phyloP scores from a whole-genome alignment of 2,888 invertebrate species.

The Branchipolynoe longqiensis region DNA sequence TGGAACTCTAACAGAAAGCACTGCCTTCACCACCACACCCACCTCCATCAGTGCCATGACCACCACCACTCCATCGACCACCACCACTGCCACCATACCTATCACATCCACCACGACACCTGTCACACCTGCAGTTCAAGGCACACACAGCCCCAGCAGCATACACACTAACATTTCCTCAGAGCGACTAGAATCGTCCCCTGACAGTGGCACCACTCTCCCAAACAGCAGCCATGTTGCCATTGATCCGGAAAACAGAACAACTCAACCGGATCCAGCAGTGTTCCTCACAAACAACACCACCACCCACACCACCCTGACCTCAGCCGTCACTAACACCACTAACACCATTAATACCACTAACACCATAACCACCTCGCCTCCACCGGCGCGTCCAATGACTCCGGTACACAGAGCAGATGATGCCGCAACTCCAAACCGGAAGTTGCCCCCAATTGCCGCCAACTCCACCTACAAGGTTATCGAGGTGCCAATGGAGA shows the following conservation, averaged over 20 bases:
- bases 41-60: background rate
- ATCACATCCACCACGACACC: background rate
- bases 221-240: no score
- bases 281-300: no score
- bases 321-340: background rate
- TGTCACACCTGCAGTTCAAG: background rate
- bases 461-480: slow-evolving; percentile 17
- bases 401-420: background rate
- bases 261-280: no score
- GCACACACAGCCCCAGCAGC: no score
- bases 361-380: background rate
- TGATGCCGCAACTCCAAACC: background rate
- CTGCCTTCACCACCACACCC: background rate
- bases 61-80: background rate
- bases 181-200: no score
- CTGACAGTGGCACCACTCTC: no score
- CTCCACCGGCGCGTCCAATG: background rate
- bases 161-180: no score
- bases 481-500: background rate
- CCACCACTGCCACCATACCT: background rate
- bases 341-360: background rate
- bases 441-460: background rate
- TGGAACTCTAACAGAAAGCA: background rate
- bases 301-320: background rate
- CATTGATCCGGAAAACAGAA: no score